Evolutionary conservation across 2,888 invertebrate genomes (phyloP), one percentile per base, ranked within the genome.

Genomic region (Erebia palarica): DNA sequence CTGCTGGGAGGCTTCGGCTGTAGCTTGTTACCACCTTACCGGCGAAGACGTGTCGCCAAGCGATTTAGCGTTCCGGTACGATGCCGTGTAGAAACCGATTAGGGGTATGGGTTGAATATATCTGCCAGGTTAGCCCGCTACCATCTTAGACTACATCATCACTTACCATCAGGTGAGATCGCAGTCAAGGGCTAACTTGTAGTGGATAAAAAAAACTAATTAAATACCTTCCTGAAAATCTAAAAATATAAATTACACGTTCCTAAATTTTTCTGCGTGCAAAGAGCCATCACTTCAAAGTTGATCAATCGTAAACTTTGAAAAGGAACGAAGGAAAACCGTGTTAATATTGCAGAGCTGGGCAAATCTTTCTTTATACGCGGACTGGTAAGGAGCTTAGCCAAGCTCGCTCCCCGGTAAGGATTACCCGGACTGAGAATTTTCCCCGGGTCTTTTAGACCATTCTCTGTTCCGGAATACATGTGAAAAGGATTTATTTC

Each of bases 241-340:
- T 27, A 27, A 27, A 27, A 27, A 21, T 21, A 3, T 21, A 21
- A 27, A 27, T 3, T 27, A 27, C 27, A 27, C 3, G 27, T 27
- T 27, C 27, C 27, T 27, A 27, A 36, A 36, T 36, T 36, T 36
- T 36, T 36, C 36, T 36, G 7, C 36, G 36, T 36, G 36, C 7
- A 36, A 36, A 36, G 36, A 7, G 36, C 36, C 36, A 7, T 27
- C 21, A 42, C 53, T 60, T 44, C 10, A 44, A 47, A 63, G n/a
- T 42, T 42, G 44, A 60, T 63, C 21, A 63, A 16, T 21, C 14
- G 21, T n/a, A 57, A 53, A 65, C 49, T 65, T 49, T 63, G 49
- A 63, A 63, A 63, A 14, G 63, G 72, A 76, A 84, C 27, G 63
- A 49, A 14, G 63, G 21, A 63, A 63, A 63, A 47, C 47, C 47